Evolutionary conservation across 2,113 vertebrate species (phyloP).

Genomic region (Apistogramma diplotaenia): DNA sequence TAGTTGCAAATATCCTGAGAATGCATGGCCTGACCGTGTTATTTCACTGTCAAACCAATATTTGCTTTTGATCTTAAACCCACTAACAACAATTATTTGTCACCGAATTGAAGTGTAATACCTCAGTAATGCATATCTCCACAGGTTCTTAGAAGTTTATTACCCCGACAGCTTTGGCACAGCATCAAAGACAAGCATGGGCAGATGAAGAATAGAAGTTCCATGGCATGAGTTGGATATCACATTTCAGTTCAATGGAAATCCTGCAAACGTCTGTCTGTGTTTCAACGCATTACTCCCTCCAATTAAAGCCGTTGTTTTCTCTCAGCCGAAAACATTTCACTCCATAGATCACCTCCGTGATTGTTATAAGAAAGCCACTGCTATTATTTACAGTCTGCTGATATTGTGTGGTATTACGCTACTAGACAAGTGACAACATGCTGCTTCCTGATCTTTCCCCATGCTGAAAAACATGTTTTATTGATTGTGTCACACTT

Average conservation of each 20-base stretch:
- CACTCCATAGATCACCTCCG: neutral
- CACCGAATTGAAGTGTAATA: slow-evolving; percentile 48
- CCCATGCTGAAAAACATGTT: slow-evolving; percentile 15
- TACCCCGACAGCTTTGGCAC: slow-evolving; percentile 47
- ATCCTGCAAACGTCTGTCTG: slow-evolving; percentile 27
- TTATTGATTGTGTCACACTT: neutral
- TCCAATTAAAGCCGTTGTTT: slow-evolving; percentile 23
- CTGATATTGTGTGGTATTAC: slow-evolving; percentile 8
- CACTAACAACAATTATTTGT: slow-evolving; percentile 46
- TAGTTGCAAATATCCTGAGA: neutral
- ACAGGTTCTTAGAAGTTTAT: slow-evolving; percentile 40
- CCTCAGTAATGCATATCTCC: slow-evolving; percentile 41
- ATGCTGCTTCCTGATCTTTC: slow-evolving; percentile 6
- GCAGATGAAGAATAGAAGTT: slow-evolving; percentile 55
- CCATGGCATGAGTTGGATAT: slow-evolving; percentile 56
- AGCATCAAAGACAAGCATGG: slow-evolving; percentile 51
- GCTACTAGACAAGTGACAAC: slow-evolving; percentile 18
- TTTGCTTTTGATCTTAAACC: slow-evolving; percentile 30
- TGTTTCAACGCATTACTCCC: slow-evolving; percentile 9
- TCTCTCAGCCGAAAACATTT: neutral
- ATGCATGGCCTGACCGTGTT: neutral
- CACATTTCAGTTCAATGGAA: slow-evolving; percentile 46
- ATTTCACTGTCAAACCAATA: neutral
- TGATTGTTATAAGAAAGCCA: neutral
- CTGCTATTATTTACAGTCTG: neutral